Evolutionary conservation across 2,888 invertebrate species (phyloP).

Genomic region (Mythimna vitellina): DNA sequence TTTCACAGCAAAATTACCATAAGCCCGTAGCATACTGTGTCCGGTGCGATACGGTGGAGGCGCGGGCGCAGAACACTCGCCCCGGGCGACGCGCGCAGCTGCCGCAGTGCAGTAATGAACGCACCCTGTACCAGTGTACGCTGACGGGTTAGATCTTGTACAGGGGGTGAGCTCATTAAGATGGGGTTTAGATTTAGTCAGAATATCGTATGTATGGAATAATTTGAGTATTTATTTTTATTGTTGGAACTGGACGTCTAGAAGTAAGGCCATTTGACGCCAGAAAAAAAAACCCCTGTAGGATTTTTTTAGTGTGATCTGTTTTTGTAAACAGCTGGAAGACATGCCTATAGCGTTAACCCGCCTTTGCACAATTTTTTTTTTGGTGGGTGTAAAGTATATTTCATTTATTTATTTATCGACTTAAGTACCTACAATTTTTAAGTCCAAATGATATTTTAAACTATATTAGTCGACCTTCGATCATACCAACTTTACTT

Average conservation of each 20-base stretch:
- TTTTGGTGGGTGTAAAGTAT: too few species aligned
- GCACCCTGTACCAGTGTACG: conserved; percentile 67
- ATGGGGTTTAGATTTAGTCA: conserved; percentile 3
- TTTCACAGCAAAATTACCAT: conserved; percentile 36
- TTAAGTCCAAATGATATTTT: too few species aligned
- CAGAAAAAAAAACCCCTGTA: neutral
- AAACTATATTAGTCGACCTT: too few species aligned
- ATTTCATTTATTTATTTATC: too few species aligned
- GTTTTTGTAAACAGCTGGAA: too few species aligned
- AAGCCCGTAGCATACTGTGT: conserved; percentile 55
- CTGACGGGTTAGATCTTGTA: conserved; percentile 67
- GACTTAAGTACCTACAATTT: too few species aligned
- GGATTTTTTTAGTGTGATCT: too few species aligned
- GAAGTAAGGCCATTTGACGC: neutral
- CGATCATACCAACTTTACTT: too few species aligned
- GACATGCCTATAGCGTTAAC: too few species aligned
- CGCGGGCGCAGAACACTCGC: conserved; percentile 66
- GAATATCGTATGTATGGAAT: neutral
- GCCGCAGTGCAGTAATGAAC: conserved; percentile 76
- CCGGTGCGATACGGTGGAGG: conserved; percentile 61
- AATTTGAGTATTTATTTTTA: neutral
- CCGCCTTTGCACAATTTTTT: too few species aligned
- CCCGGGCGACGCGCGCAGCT: conserved; percentile 80
- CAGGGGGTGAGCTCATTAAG: conserved; percentile 55
- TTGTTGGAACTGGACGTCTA: neutral